Percentiles rank a stretch among this genome's conserved stretches.
phyloP scores from a whole-genome alignment of 2,797 vertebrate genomes.

The Xiphophorus birchmanni region DNA sequence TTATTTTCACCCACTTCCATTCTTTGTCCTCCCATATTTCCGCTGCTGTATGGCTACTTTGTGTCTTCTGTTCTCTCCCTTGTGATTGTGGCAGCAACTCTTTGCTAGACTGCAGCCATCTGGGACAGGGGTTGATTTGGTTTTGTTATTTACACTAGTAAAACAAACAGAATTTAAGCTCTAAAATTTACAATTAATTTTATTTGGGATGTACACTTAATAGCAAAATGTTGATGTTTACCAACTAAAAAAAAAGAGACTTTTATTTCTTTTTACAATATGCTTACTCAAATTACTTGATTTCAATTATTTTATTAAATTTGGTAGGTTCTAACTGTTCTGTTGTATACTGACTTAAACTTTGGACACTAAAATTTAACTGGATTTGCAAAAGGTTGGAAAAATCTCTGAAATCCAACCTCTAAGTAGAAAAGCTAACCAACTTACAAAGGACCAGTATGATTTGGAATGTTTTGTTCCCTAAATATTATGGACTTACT shows the following conservation, averaged over 20 bases:
- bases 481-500: background rate
- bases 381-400: background rate
- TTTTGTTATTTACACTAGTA: background rate
- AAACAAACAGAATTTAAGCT: background rate
- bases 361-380: background rate
- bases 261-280: background rate
- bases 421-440: background rate
- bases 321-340: background rate
- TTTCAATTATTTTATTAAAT: background rate
- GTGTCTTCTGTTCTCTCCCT: slow-evolving; percentile 1
- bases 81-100: slow-evolving; percentile 57
- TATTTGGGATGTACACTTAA: background rate
- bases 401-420: background rate
- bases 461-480: background rate
- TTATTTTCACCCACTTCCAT: slow-evolving; percentile 39
- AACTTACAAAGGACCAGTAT: background rate
- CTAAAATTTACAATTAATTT: background rate
- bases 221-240: background rate
- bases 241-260: background rate
- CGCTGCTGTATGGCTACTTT: slow-evolving; percentile 43
- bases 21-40: slow-evolving; percentile 38
- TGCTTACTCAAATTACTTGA: background rate
- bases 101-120: slow-evolving; percentile 51
- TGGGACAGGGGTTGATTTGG: slow-evolving; percentile 51
- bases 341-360: background rate